Evolutionary conservation across 1,140 invertebrate genomes (phyloP).

Genomic region (Drosophila serrata): DNA sequence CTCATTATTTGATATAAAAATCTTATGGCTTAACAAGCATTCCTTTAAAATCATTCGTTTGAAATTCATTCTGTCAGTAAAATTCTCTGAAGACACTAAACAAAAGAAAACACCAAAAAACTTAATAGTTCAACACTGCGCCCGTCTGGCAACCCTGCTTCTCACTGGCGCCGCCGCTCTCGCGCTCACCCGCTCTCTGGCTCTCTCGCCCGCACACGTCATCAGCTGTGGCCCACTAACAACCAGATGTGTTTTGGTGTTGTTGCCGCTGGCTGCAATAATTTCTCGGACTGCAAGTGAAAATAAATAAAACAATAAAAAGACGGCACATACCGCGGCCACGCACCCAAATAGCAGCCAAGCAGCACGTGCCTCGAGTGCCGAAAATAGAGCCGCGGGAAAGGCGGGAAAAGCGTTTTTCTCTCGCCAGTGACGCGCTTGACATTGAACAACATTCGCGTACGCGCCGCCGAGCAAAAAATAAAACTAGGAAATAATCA

Average conservation of each 20-base stretch:
- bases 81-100: too few relatives aligned
- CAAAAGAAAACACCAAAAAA: too few relatives aligned
- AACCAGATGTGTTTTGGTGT: slow-evolving; percentile 51
- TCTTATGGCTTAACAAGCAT: too few relatives aligned
- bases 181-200: slow-evolving; percentile 33
- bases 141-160: slow-evolving; percentile 50
- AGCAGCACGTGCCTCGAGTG: slow-evolving; percentile 59
- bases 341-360: slow-evolving; percentile 39
- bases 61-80: too few relatives aligned
- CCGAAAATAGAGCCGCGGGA: slow-evolving; percentile 39
- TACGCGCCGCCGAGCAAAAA: slow-evolving; percentile 46
- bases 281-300: slow-evolving; percentile 41
- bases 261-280: slow-evolving; percentile 51
- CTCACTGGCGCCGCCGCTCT: slow-evolving; percentile 59
- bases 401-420: slow-evolving; percentile 11
- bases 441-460: slow-evolving; percentile 77
- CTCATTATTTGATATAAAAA: not conserved
- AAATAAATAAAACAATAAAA: slow-evolving; percentile 19
- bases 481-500: slow-evolving; percentile 73
- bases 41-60: too few relatives aligned
- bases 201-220: slow-evolving; percentile 53
- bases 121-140: not conserved
- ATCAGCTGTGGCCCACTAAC: slow-evolving; percentile 64
- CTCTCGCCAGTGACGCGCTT: slow-evolving; percentile 50
- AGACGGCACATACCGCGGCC: slow-evolving; percentile 30